These are phyloP conservation scores for Myotis myotis DNA, from an alignment of 2,797 vertebrate genomes.

Conservation along the genomic window DNA sequence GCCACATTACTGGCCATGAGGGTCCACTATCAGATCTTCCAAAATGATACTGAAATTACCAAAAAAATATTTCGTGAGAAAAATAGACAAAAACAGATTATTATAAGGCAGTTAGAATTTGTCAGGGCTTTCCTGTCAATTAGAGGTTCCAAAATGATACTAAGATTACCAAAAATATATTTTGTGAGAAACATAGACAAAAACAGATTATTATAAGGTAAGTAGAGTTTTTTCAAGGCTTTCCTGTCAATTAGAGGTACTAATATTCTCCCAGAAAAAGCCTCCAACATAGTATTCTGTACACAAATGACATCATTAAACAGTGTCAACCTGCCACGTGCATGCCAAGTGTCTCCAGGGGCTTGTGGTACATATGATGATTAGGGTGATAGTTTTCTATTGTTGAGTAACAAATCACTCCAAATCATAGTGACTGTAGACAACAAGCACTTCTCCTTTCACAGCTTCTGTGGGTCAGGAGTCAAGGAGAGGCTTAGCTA, in stretches of 20 bases:
- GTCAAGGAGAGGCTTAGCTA: not conserved
- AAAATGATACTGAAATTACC: constrained; percentile 34
- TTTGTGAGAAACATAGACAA: not conserved
- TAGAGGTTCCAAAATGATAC: constrained; percentile 28
- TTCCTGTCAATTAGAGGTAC: constrained; percentile 40
- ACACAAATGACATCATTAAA: constrained; percentile 34
- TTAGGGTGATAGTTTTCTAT: not conserved
- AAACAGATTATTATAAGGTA: not conserved
- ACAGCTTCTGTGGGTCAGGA: not conserved
- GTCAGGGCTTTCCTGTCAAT: constrained; percentile 37
- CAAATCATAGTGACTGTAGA: not conserved
- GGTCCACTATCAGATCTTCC: not conserved
- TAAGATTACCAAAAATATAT: constrained; percentile 32
- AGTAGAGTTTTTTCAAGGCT: not conserved
- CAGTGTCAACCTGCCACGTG: not conserved
- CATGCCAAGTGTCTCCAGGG: not conserved
- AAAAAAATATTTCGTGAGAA: constrained; percentile 13
- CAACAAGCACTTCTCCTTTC: not conserved
- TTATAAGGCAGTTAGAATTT: not conserved
- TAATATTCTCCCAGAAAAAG: not conserved
- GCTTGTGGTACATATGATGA: not conserved
- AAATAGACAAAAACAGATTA: not conserved
- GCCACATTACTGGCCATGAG: not conserved
- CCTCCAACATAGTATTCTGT: not conserved
- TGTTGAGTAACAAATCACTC: not conserved